Evolutionary conservation across 2,113 vertebrate genomes (phyloP).

Genomic region (Dryoscopus gambensis): DNA sequence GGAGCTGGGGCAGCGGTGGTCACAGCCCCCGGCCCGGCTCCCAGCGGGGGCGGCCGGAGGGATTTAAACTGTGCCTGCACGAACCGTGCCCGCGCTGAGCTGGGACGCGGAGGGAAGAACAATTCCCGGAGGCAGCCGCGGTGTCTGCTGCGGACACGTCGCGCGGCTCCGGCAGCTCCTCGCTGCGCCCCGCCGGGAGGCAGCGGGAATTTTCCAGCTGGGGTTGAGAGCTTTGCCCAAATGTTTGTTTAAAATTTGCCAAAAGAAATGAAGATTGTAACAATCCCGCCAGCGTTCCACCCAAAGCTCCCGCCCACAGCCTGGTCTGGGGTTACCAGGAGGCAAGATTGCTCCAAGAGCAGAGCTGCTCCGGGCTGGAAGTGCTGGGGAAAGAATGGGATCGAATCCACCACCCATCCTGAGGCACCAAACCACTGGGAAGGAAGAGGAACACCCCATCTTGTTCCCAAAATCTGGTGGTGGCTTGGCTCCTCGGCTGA

Average conservation of each 20-base stretch:
- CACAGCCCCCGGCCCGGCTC: background rate
- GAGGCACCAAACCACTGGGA: background rate
- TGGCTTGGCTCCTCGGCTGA: fast-evolving
- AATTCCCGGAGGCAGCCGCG: constrained; percentile 17
- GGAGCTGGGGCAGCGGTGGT: background rate
- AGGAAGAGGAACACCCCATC: background rate
- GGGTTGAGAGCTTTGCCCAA: background rate
- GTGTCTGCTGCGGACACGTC: background rate
- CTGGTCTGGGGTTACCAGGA: background rate
- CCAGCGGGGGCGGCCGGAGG: background rate
- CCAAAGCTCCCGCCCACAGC: background rate
- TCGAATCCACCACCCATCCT: background rate
- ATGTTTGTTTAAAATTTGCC: background rate
- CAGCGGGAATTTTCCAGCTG: background rate
- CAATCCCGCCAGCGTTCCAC: background rate
- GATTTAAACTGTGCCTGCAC: background rate
- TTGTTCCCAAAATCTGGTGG: background rate
- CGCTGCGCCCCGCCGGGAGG: background rate
- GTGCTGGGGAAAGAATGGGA: background rate
- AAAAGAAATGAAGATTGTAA: background rate
- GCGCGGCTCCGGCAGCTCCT: background rate
- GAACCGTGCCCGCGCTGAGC: background rate
- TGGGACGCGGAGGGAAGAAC: background rate
- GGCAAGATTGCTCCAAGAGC: background rate
- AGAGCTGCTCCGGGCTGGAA: background rate